Conservation (phyloP, 2,888 invertebrate genomes). For the Frankliniella fusca region DNA sequence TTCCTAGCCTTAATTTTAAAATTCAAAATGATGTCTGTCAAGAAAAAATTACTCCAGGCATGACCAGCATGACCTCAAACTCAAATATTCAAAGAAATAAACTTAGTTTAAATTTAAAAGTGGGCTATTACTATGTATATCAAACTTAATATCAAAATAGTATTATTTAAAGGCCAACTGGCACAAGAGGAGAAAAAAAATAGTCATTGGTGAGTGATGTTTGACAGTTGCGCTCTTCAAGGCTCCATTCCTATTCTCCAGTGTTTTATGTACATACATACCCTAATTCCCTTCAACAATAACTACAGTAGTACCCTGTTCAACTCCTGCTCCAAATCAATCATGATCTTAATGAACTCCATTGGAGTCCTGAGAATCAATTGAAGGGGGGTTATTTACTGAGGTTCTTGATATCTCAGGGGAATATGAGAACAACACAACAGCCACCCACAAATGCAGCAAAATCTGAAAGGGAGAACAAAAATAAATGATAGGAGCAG, state of each 20-base stretch:
- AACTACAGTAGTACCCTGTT: neutral
- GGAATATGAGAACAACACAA: conserved; percentile 70
- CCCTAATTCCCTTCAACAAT: neutral
- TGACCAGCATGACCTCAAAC: conserved; percentile 4
- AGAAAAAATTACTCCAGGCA: neutral
- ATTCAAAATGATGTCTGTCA: no score
- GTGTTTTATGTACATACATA: neutral
- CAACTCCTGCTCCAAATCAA: neutral
- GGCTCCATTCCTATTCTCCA: no score
- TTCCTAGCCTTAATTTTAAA: no score
- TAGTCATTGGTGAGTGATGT: neutral
- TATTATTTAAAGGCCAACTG: neutral
- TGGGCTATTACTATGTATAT: neutral
- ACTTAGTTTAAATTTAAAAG: neutral
- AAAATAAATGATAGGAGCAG: conserved; percentile 16
- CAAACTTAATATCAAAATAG: neutral
- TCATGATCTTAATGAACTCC: neutral
- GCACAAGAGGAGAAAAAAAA: neutral
- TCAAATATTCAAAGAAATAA: neutral
- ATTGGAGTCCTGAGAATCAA: neutral
- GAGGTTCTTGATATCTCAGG: conserved; percentile 48
- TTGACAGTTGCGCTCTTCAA: neutral
- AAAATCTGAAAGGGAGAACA: conserved; percentile 54
- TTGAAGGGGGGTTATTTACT: neutral
- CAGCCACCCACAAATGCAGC: conserved; percentile 77